Evolutionary conservation across 2,113 vertebrate genomes (phyloP), one percentile per base, ranked within the genome.

Genomic region (Apus apus): DNA sequence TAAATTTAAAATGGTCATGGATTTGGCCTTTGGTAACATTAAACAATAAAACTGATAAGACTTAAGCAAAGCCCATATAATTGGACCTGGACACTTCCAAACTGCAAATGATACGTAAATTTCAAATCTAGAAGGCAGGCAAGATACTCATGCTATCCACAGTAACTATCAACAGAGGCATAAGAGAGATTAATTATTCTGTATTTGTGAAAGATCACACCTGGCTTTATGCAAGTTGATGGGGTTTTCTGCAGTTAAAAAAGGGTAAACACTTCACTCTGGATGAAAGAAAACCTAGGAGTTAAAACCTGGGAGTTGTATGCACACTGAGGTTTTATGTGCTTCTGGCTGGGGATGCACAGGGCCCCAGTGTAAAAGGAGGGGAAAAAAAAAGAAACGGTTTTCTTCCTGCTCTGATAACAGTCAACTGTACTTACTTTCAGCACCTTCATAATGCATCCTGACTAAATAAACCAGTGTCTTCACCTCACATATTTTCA

Each of bases 81-180:
- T 53, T 15, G 68, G 45, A 75, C 14, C 6, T 36, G 48, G 26
- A 74, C 84, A 81, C 9, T 77, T 81, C 22, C 43, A 90, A 72
- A 76, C 0, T 40, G 27, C 36, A 87, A 96, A 85, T 0, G 0
- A 46, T 17, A 15, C 4, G 3, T 17, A 23, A 7, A 0, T 83
- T 76, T 85, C 40, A 76, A 66, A 43, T 34, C n/a, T 32, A 80
- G 36, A 86, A 88, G n/a, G 51, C 0, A 0, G 4, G 15, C 36
- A 83, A 70, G 56, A 66, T 34, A 50, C 14, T 79, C 7, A 8
- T 18, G 21, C 15, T 77, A 51, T n/a, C 46, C 48, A 71, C 20
- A 38, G 32, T 11, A 86, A n/a, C 3, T 16, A 16, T n/a, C n/a
- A 73, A 43, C 22, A 83, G 38, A 73, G 25, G 50, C 56, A 85